Base-by-base conservation (phyloP, 2,888 invertebrate species). In the Timema podura region DNA sequence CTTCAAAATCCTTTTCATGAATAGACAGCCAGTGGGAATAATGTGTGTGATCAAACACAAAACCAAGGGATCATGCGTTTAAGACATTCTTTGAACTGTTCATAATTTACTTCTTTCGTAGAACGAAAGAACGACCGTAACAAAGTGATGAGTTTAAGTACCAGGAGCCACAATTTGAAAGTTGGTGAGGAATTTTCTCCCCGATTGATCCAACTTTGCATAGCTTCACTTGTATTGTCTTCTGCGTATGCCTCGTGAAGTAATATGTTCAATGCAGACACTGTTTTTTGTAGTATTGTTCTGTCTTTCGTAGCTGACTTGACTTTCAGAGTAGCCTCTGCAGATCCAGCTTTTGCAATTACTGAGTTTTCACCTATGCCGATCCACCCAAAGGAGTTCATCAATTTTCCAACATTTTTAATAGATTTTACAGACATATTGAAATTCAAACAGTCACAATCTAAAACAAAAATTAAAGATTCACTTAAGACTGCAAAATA, bases 281-380 rank as follows among this genome's bases (percentile, higher is more conserved):
- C 54, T 54, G 54, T 54, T 54, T 54, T 54, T 54, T 54, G 54
- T 54, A 15, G 5, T 54, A 54, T 54, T 15, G 54, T 54, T 54
- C 10, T 54, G 54, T 13, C 54, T 54, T 54, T 7, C 6, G 54
- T 54, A 54, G 16, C 3, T 13, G 54, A 54, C 10, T n/a, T 54
- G 16, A 54, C 54, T 54, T 54, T 54, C 54, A 54, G 5, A 54
- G 54, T 13, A 54, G 54, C 54, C 54, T 54, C 54, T 54, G 6
- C 54, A 54, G 54, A 54, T 54, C 13, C n/a, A 54, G 54, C 54
- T 54, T 5, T 54, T 54, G 54, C n/a, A 54, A 54, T 54, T 54
- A 6, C 54, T 54, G 54, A 54, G 6, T 54, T 54, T 54, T 54
- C 5, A 54, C 13, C 11, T 6, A 10, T 54, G 6, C 11, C 54